A percentile compares a stretch with the other conserved stretches of the same genome.
phyloP scores from a whole-genome alignment of 2,888 invertebrate species.

The Morpho helenor region DNA sequence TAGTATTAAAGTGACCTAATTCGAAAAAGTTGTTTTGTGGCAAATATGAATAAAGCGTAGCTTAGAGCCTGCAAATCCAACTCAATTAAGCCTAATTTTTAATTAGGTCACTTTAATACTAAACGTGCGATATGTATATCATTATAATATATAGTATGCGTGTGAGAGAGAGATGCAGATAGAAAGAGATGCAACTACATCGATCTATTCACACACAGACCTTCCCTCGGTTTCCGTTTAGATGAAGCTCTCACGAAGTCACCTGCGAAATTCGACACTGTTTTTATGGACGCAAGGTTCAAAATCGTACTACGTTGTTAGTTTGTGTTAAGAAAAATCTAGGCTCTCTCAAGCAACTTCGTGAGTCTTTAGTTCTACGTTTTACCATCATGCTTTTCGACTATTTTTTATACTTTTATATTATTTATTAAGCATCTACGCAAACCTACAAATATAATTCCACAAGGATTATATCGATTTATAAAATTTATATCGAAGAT shows the following conservation, averaged over 20 bases:
- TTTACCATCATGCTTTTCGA: slow-evolving; percentile 41
- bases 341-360: slow-evolving; percentile 64
- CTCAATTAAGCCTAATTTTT: too few species aligned
- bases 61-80: too few species aligned
- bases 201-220: slow-evolving; percentile 76
- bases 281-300: slow-evolving; percentile 43
- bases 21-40: too few species aligned
- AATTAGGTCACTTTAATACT: too few species aligned
- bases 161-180: slow-evolving; percentile 72
- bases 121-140: slow-evolving; percentile 7
- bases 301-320: slow-evolving; percentile 52
- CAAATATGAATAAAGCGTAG: too few species aligned
- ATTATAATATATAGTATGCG: slow-evolving; percentile 46
- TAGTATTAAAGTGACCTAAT: too few species aligned
- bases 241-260: slow-evolving; percentile 74
- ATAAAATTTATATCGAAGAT: too few species aligned
- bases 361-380: slow-evolving; percentile 55
- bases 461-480: not conserved
- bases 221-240: slow-evolving; percentile 61
- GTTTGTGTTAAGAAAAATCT: slow-evolving; percentile 33
- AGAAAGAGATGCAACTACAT: slow-evolving; percentile 69
- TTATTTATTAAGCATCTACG: not conserved
- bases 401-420: slow-evolving; percentile 8
- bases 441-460: not conserved
- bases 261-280: slow-evolving; percentile 71